phyloP scores from a whole-genome alignment of 1,140 invertebrate species.

The Bombus confusus region DNA sequence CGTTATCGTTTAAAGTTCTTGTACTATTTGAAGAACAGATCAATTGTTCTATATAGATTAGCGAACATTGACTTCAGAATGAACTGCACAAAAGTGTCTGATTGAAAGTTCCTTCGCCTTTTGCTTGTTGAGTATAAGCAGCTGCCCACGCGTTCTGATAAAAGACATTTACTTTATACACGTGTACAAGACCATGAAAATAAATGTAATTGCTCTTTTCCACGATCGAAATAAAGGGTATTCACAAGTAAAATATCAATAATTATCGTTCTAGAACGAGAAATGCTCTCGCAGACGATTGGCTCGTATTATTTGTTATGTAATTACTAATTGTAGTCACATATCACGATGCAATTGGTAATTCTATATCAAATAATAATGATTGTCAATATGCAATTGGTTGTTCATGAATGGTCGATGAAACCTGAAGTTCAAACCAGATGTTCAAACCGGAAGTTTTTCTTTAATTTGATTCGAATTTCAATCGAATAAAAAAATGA shows the following conservation, averaged over 20 bases:
- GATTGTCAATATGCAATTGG: too few relatives aligned
- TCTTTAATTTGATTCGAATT: too few relatives aligned
- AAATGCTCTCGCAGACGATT: too few relatives aligned
- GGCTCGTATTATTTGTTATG: too few relatives aligned
- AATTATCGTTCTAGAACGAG: neutral
- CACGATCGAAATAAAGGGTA: slow-evolving; percentile 36
- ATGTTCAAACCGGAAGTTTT: too few relatives aligned
- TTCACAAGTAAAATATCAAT: slow-evolving; percentile 3
- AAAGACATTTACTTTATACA: slow-evolving; percentile 56
- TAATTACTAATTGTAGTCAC: too few relatives aligned
- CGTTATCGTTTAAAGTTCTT: neutral
- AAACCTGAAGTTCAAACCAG: too few relatives aligned
- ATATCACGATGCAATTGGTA: too few relatives aligned
- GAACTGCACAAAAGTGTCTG: slow-evolving; percentile 11
- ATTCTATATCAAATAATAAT: too few relatives aligned
- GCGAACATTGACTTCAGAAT: slow-evolving; percentile 10
- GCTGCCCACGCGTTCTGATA: slow-evolving; percentile 41
- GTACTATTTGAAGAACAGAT: neutral
- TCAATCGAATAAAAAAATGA: too few relatives aligned
- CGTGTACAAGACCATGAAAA: slow-evolving; percentile 15
- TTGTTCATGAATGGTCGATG: too few relatives aligned
- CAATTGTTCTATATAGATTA: neutral
- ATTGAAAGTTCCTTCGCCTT: slow-evolving; percentile 48
- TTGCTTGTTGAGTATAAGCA: slow-evolving; percentile 44
- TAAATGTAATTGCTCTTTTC: slow-evolving; percentile 41